Percentiles rank a stretch among this genome's conserved stretches.
phyloP scores from a whole-genome alignment of 2,888 invertebrate species.

The Mantis religiosa region DNA sequence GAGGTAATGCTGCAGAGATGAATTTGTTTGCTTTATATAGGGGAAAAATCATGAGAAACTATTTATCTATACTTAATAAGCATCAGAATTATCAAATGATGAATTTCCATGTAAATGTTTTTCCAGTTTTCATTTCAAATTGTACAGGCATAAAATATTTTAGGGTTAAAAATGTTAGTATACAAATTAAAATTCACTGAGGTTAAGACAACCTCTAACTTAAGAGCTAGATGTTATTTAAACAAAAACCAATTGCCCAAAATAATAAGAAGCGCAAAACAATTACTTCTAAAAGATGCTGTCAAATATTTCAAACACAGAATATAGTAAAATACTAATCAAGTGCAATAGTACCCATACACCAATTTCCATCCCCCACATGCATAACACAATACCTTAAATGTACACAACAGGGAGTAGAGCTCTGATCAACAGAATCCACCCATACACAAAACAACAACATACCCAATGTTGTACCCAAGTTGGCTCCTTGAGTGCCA shows the following conservation, averaged over 20 bases:
- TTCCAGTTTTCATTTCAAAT: neutral
- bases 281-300: conserved; percentile 23
- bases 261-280: conserved; percentile 29
- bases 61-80: neutral
- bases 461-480: conserved; percentile 1
- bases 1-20: neutral
- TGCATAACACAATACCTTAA: conserved; percentile 26
- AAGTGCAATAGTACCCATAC: conserved; percentile 30
- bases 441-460: conserved; percentile 17
- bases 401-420: conserved; percentile 11
- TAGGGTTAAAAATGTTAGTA: conserved; percentile 27
- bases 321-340: conserved; percentile 25
- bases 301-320: conserved; percentile 26
- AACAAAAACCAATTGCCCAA: conserved; percentile 29
- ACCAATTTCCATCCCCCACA: conserved; percentile 31
- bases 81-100: neutral
- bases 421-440: conserved; percentile 28
- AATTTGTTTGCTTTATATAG: neutral
- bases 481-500: conserved; percentile 2
- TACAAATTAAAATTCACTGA: conserved; percentile 21
- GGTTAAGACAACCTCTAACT: conserved; percentile 24
- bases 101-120: neutral
- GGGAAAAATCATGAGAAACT: neutral
- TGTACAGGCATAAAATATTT: conserved; percentile 24
- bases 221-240: conserved; percentile 30